A percentile compares a stretch with the other conserved stretches of the same genome.
These are phyloP conservation scores for Volucella inflata DNA, from an alignment of 2,888 invertebrate species.

Conservation along the genomic window DNA sequence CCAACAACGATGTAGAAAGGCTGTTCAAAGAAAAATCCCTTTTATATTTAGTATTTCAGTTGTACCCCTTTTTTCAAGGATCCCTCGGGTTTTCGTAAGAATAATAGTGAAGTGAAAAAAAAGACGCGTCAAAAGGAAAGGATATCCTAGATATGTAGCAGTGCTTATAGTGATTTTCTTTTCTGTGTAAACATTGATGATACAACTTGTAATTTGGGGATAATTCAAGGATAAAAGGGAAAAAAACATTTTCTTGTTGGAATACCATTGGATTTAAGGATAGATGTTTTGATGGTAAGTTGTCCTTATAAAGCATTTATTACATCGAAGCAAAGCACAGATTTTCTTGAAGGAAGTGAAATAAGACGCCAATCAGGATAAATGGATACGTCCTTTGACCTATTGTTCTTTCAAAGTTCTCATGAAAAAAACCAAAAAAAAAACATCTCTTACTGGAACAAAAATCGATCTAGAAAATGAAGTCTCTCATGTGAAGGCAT, in stretches of 20 bases:
- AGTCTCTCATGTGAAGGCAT: background rate
- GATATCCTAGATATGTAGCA: background rate
- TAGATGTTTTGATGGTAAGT: constrained; percentile 30
- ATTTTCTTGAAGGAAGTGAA: constrained; percentile 42
- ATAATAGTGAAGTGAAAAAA: background rate
- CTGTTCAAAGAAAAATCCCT: constrained; percentile 1
- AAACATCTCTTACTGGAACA: background rate
- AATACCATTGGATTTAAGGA: constrained; percentile 32
- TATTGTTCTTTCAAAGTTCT: background rate
- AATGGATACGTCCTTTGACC: constrained; percentile 26
- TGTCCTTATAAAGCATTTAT: background rate
- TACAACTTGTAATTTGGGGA: background rate
- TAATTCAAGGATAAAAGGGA: constrained; percentile 33
- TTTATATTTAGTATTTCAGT: constrained; percentile 2
- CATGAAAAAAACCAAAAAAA: background rate
- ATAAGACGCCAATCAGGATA: constrained; percentile 9
- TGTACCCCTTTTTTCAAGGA: background rate
- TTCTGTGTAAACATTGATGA: constrained; percentile 8
- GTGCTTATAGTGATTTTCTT: background rate
- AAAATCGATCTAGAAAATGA: constrained; percentile 19
- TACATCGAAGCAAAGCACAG: constrained; percentile 38
- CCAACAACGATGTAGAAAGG: constrained; percentile 13
- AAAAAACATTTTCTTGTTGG: constrained; percentile 10
- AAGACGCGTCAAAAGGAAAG: background rate
- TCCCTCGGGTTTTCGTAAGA: constrained; percentile 11